Conservation (phyloP, 1,140 invertebrate genomes). For the Probaryconus sp. region DNA sequence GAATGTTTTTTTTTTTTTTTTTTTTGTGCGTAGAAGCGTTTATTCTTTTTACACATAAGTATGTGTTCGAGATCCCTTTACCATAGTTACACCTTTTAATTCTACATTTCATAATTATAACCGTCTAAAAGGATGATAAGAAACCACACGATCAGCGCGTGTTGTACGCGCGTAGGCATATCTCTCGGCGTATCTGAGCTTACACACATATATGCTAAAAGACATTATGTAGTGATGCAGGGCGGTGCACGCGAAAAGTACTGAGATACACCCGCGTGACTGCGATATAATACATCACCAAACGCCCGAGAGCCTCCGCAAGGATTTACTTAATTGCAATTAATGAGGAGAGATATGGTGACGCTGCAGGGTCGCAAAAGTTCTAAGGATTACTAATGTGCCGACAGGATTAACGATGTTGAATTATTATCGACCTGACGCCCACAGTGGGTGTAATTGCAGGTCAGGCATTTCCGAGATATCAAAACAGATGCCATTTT, state of each 20-base stretch:
- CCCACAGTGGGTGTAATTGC: conserved; percentile 60
- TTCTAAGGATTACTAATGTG: conserved; percentile 75
- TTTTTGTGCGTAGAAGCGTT: too few relatives aligned
- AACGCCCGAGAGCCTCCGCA: conserved; percentile 51
- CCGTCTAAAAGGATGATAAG: conserved; percentile 57
- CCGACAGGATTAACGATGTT: conserved; percentile 76
- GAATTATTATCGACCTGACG: conserved; percentile 72
- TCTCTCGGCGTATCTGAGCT: conserved; percentile 48
- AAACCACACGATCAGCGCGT: conserved; percentile 50
- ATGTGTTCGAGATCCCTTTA: not conserved
- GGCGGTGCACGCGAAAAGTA: conserved; percentile 54
- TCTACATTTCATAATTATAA: conserved; percentile 61
- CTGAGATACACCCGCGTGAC: conserved; percentile 48
- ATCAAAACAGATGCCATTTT: conserved; percentile 50
- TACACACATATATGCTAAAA: conserved; percentile 50
- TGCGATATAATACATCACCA: conserved; percentile 68
- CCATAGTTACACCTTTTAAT: conserved; percentile 25
- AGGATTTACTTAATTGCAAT: conserved; percentile 78
- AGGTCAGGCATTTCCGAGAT: conserved; percentile 55
- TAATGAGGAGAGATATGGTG: conserved; percentile 76
- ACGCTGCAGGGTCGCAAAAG: conserved; percentile 67
- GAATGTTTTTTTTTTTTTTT: too few relatives aligned
- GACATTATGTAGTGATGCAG: conserved; percentile 50
- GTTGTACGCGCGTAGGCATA: conserved; percentile 59
- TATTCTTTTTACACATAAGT: too few relatives aligned